Percentiles rank a stretch among this genome's conserved stretches.
Evolutionary conservation across 2,113 vertebrate species (phyloP).

Genomic region (Nerophis lumbriciformis): DNA sequence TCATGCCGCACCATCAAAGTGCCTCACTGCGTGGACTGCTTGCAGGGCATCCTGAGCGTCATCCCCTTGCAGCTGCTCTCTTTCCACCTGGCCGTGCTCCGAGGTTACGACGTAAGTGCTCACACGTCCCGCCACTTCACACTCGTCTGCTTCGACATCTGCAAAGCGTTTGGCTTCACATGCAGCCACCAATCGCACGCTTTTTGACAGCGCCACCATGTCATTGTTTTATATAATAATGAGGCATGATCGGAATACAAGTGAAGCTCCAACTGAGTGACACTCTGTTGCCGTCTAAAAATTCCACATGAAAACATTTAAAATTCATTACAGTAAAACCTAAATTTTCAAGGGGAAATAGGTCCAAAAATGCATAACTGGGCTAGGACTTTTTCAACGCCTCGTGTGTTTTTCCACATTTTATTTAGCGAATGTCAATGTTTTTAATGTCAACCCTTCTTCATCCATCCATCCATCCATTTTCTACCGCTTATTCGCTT

Average conservation of each 20-base stretch:
- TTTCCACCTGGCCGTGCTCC: constrained; percentile 93
- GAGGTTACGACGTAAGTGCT: constrained; percentile 89
- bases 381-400: background rate
- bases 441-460: background rate
- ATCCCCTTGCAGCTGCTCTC: constrained; percentile 95
- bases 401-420: too few relatives aligned
- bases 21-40: constrained; percentile 93
- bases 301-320: too few relatives aligned
- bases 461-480: too few relatives aligned
- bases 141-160: background rate
- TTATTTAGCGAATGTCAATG: background rate
- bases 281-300: background rate
- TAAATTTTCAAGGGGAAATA: background rate
- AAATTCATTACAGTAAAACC: too few relatives aligned
- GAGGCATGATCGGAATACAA: background rate
- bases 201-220: background rate
- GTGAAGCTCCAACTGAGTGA: background rate
- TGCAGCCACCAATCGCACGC: background rate
- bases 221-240: background rate
- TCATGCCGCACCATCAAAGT: constrained; percentile 91
- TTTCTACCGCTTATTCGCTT: too few relatives aligned
- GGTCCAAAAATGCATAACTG: background rate
- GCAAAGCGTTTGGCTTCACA: background rate
- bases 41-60: constrained; percentile 94
- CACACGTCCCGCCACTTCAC: background rate